These are phyloP conservation scores for Helicoverpa armigera DNA, from an alignment of 1,140 invertebrate species.

Conservation along the genomic window DNA sequence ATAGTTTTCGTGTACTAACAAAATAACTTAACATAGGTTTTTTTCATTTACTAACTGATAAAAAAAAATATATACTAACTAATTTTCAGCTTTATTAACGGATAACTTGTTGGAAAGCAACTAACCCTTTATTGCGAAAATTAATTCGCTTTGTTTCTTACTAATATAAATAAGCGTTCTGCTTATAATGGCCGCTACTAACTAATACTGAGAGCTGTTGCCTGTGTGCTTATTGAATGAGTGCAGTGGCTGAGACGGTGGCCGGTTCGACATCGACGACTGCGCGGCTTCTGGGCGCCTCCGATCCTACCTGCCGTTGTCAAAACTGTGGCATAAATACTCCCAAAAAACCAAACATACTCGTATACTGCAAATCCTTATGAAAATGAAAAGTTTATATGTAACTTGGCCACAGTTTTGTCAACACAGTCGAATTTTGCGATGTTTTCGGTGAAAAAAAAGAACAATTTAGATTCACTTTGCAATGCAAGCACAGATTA, in stretches of 20 bases:
- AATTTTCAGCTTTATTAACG: constrained; percentile 31
- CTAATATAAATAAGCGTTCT: constrained; percentile 3
- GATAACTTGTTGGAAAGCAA: constrained; percentile 18
- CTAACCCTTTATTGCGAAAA: background rate
- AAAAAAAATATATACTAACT: constrained; percentile 17
- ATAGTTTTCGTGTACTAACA: constrained; percentile 14
- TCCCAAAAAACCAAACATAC: background rate
- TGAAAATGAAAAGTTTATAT: too few relatives aligned
- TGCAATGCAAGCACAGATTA: constrained; percentile 44
- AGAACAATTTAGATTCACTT: constrained; percentile 31
- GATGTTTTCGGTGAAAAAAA: constrained; percentile 18
- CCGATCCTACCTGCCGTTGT: constrained; percentile 68
- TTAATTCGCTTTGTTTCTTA: background rate
- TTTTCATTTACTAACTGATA: constrained; percentile 35
- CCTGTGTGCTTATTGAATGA: constrained; percentile 36
- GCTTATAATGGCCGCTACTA: constrained; percentile 23
- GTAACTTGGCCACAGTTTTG: constrained; percentile 19
- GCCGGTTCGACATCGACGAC: constrained; percentile 51
- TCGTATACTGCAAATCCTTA: background rate
- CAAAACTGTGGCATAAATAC: constrained; percentile 49
- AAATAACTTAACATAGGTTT: background rate
- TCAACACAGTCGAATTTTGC: constrained; percentile 18
- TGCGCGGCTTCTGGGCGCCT: constrained; percentile 77
- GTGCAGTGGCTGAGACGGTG: constrained; percentile 75
- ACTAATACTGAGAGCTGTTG: constrained; percentile 25